Percentiles rank a stretch among this genome's conserved stretches.
Conservation (phyloP, 2,888 invertebrate genomes). For the Baccha elongata region DNA sequence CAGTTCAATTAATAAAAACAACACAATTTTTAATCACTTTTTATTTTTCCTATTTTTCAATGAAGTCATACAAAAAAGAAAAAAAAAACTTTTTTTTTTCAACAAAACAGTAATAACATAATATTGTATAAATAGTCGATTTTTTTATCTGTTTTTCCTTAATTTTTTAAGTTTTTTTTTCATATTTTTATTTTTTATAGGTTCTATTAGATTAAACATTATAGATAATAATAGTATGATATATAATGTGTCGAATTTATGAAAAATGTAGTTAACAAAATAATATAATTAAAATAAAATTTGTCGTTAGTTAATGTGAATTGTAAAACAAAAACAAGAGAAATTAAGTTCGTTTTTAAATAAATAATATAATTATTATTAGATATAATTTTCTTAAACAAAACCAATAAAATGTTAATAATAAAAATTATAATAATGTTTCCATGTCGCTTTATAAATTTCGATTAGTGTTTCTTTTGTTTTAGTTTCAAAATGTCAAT, state of each 20-base stretch:
- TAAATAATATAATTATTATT: constrained; percentile 5
- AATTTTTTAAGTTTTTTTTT: constrained; percentile 20
- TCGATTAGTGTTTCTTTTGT: constrained; percentile 46
- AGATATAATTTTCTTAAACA: not conserved
- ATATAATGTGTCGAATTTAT: constrained; percentile 49
- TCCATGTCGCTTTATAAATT: constrained; percentile 66
- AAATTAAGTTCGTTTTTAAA: constrained; percentile 12
- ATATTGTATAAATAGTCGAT: constrained; percentile 50
- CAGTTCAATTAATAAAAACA: not conserved
- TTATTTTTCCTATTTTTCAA: constrained; percentile 54
- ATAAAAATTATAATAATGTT: constrained; percentile 29
- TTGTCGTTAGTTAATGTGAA: constrained; percentile 62
- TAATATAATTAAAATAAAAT: constrained; percentile 20
- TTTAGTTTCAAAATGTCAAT: constrained; percentile 38
- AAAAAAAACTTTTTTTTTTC: constrained; percentile 18
- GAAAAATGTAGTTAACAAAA: constrained; percentile 29
- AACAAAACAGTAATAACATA: constrained; percentile 47
- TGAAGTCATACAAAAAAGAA: constrained; percentile 63
- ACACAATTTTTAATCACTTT: constrained; percentile 32
- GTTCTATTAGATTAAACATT: constrained; percentile 28
- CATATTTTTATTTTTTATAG: constrained; percentile 7
- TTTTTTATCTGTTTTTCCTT: constrained; percentile 13
- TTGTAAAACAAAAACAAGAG: constrained; percentile 42
- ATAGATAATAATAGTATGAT: constrained; percentile 39
- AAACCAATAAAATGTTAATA: constrained; percentile 28